Evolutionary conservation across 2,888 invertebrate genomes (phyloP).

Genomic region (Galeruca laticollis): DNA sequence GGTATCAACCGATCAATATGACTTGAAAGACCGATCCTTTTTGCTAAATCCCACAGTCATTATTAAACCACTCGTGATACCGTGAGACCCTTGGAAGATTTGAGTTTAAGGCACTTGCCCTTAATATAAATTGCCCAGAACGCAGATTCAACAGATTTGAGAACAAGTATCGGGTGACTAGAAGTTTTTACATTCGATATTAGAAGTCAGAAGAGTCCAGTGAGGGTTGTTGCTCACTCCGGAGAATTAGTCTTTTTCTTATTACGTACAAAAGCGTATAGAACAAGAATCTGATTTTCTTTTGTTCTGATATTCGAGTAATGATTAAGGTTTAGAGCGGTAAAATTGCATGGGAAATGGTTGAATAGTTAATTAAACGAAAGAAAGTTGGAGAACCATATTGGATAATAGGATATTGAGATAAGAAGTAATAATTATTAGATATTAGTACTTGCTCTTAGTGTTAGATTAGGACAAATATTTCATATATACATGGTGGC

Average conservation of each 20-base stretch:
- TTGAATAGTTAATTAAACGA: no score
- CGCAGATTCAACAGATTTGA: conserved; percentile 34
- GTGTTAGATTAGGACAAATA: no score
- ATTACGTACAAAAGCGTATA: background rate
- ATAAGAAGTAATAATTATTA: no score
- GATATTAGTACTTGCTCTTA: no score
- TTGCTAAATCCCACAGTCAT: conserved; percentile 32
- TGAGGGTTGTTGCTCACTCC: conserved; percentile 20
- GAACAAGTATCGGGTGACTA: conserved; percentile 16
- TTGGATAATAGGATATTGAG: no score
- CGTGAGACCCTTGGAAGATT: conserved; percentile 26
- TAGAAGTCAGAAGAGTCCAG: background rate
- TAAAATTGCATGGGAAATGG: no score
- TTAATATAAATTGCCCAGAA: conserved; percentile 31
- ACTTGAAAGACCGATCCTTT: conserved; percentile 28
- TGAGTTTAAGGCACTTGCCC: conserved; percentile 26
- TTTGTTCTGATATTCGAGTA: background rate
- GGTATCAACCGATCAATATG: conserved; percentile 22
- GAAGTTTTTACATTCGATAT: conserved; percentile 23
- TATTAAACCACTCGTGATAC: conserved; percentile 31
- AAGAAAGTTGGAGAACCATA: no score
- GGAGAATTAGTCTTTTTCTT: conserved; percentile 3
- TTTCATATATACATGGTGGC: no score
- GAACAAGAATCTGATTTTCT: background rate
- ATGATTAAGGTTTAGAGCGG: no score